phyloP scores from a whole-genome alignment of 2,113 vertebrate genomes.

The Elaphurus davidianus region DNA sequence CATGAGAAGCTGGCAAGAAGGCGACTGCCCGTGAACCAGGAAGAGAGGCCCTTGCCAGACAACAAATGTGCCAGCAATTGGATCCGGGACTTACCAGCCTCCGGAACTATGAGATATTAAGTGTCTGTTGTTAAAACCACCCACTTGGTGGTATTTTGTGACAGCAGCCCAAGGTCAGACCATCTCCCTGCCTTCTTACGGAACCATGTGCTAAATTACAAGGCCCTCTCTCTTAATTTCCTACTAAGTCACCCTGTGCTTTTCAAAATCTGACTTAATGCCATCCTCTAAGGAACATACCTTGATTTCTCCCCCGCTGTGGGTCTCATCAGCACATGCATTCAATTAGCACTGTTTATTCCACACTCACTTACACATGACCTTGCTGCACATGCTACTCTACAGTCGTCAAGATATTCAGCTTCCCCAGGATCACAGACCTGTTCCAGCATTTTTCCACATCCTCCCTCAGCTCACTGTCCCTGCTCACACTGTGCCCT shows the following conservation, averaged over 20 bases:
- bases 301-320: neutral
- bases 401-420: neutral
- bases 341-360: neutral
- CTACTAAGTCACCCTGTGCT: neutral
- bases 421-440: neutral
- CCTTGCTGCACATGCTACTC: neutral
- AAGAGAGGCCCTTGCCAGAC: neutral
- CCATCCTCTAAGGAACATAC: neutral
- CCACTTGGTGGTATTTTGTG: neutral
- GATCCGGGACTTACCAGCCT: neutral
- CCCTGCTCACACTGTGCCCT: neutral
- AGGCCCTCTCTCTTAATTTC: neutral
- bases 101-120: neutral
- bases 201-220: neutral
- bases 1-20: neutral
- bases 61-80: neutral
- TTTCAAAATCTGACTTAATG: neutral
- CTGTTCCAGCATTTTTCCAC: neutral
- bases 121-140: neutral
- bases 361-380: neutral
- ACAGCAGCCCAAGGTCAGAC: neutral
- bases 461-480: neutral
- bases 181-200: neutral
- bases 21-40: neutral
- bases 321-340: neutral